Base-by-base conservation (phyloP, 2,113 vertebrate species). In the Nettapus auritus region DNA sequence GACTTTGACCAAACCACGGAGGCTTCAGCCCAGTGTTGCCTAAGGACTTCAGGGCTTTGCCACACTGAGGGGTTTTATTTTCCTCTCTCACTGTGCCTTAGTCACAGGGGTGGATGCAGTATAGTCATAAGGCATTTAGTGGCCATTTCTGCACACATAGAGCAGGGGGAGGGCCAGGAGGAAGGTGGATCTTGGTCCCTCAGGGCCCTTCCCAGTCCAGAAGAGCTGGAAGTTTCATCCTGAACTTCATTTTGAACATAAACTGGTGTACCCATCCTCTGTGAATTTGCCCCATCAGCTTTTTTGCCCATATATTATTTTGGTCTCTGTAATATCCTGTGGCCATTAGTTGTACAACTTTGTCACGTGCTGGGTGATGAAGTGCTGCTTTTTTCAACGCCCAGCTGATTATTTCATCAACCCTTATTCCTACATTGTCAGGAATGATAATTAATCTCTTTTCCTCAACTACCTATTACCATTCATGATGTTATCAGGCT, bases 401-500 rank as follows among this genome's bases (percentile, higher is more conserved):
- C 50, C 70, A 82, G 57, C 26, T 96, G 83, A 97, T 94, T 92
- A 94, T 95, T 94, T 94, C 93, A 96, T 97, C 94, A 97, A 48
- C 62, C 33, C 25, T 26, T 71, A 88, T 90, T 95, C 92, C 86
- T 92, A 66, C 18, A 73, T 71, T 89, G 81, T 95, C 89, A 91
- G 81, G 48, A 82, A 89, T 79, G 8, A 62, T 75, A 92, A 96
- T 96, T 93, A 91, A 89, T 79, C 77, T 93, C 78, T 85, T 94
- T 86, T 86, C 73, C 69, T 92, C 86, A 89, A 50, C 86, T 87
- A 84, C 33, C 66, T 84, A 86, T 94, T 92, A 56, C 74, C 48
- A 57, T 75, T 92, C 77, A 34, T 60, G 70, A 84, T 10, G 14
- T 69, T 93, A 89, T 79, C 81, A 92, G 62, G 34, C 73, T 78